Percentiles rank a stretch among this genome's conserved stretches.
phyloP scores from a whole-genome alignment of 2,888 invertebrate genomes.

The Cylindroiulus punctatus region DNA sequence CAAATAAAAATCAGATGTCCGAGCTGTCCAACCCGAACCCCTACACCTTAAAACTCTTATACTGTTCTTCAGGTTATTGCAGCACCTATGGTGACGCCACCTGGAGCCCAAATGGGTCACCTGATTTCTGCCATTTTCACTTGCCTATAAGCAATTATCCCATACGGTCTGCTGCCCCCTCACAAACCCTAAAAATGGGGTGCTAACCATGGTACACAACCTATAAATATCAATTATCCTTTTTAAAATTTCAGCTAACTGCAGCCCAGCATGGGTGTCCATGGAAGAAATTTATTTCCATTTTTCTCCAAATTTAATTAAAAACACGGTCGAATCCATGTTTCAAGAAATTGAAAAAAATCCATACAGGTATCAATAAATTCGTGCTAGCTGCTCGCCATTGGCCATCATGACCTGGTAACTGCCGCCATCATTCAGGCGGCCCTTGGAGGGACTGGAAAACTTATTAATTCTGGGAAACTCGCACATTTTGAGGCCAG shows the following conservation, averaged over 20 bases:
- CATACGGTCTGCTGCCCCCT: neutral
- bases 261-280: neutral
- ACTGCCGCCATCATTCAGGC: neutral
- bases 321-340: neutral
- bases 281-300: neutral
- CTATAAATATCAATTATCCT: neutral
- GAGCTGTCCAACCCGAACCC: too few species aligned
- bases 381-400: neutral
- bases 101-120: too few species aligned
- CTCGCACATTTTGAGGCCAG: neutral
- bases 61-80: too few species aligned
- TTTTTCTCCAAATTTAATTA: slow-evolving; percentile 1
- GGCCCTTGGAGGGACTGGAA: neutral
- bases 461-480: slow-evolving; percentile 12
- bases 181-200: neutral
- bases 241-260: neutral
- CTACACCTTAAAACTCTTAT: too few species aligned
- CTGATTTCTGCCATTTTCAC: neutral
- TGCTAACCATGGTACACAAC: neutral
- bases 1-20: too few species aligned
- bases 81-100: too few species aligned
- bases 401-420: neutral
- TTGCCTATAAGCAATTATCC: neutral
- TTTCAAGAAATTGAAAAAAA: neutral
- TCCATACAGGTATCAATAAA: neutral